Evolutionary conservation across 1,140 invertebrate genomes (phyloP), one percentile per base, ranked within the genome.

Genomic region (Drosophila neocordata): DNA sequence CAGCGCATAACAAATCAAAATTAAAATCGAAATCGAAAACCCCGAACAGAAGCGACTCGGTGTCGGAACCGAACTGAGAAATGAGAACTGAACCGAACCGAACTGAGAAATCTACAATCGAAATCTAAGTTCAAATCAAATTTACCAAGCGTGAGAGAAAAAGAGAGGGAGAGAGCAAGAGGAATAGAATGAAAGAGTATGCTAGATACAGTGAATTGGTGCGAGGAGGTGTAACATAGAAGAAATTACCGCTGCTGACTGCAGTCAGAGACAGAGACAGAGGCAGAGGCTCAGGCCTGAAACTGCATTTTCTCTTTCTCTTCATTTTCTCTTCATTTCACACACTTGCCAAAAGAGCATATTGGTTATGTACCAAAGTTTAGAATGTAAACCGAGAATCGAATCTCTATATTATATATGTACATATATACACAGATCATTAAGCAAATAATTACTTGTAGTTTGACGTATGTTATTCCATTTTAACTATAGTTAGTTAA

Each of bases 31-130:
- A 41, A 65, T 61, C 41, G 56, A 73, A 52, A 51, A 67, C 13
- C 27, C 34, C 65, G 57, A 73, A 73, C 77, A 66, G 68, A 62
- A 69, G 76, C 72, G 73, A 72, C 60, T 71, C 65, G 66, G 61
- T 77, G 65, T 61, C 73, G 77, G 55, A 74, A 69, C 64, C 52
- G 70, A 72, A 85, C 80, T 75, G 73, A 66, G 41, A 48, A 48
- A 44, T 18, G 41, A 3, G 27, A 31, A 68, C 59, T 53, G 68
- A 48, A 66, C 27, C 67, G 15, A 51, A 69, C 56, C 64, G 64
- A 27, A 66, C 41, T 35, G 58, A 41, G 22, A 60, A 60, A 48
- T 48, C 41, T 48, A 48, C 41, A 48, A 48, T 48, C 41, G 41
- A 48, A 48, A 20, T 48, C 41, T 48, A 20, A 44, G 41, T 44